Base-by-base conservation (phyloP, 2,113 vertebrate species). In the Strigops habroptila region DNA sequence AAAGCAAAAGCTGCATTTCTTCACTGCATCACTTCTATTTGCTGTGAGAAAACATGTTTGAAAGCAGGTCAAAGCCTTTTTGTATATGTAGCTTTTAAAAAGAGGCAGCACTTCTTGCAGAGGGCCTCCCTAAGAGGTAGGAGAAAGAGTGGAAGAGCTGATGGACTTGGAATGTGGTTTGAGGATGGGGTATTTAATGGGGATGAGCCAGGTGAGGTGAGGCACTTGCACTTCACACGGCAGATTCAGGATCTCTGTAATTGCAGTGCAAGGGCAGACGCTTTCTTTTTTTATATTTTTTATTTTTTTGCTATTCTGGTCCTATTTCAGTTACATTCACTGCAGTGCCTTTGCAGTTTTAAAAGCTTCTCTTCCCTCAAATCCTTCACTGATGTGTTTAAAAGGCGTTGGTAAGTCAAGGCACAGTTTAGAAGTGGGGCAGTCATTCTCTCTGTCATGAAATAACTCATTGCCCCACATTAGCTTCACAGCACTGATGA, bases 11-110 rank as follows among this genome's bases (percentile, higher is more conserved):
- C n/a, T 18, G 9, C 14, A 48, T 10, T 76, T 73, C 52, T 17
- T 78, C 12, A n/a, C 65, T 4, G 8, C 18, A 78, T 18, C 35
- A 43, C 31, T 19, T 35, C 11, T 86, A 19, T 52, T 70, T 95
- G 25, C 43, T 51, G 17, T 0, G 0, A 70, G 44, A 4, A 83
- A 46, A 63, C n/a, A 17, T 12, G 7, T 59, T 57, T 81, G 46
- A 60, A 52, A 81, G 18, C 5, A 25, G 23, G 18, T 52, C 15
- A 77, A 80, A 53, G 5, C 18, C 14, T 53, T 78, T 12, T 24
- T 23, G 10, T 19, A 8, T 3, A 8, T 2, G 9, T 44, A 41
- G 6, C 9, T 67, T 59, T 69, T 55, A 67, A 11, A 48, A 37
- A 65, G 31, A 63, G 23, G 31, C 22, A 23, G 2, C 1, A 1